Evolutionary conservation across 2,113 vertebrate genomes (phyloP).

Genomic region (Brachypodius melanocephalos): DNA sequence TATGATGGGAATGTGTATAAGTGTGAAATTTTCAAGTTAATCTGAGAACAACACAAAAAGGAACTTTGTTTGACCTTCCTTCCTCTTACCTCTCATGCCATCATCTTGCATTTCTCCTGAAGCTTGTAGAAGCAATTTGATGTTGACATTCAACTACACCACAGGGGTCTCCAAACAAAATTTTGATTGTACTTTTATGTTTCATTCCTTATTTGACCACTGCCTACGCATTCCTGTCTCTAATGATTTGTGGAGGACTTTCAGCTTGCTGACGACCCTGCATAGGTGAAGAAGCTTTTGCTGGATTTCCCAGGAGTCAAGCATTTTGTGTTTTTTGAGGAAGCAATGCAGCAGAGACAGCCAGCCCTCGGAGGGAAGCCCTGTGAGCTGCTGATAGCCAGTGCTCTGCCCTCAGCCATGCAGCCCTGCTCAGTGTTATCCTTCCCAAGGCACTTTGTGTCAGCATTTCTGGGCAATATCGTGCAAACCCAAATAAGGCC

Average conservation of each 20-base stretch:
- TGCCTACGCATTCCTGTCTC: neutral
- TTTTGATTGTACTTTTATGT: neutral
- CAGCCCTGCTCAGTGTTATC: neutral
- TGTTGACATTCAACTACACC: neutral
- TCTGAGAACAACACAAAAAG: neutral
- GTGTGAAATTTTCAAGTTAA: neutral
- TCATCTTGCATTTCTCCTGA: neutral
- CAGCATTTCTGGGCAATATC: neutral
- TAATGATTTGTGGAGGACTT: neutral
- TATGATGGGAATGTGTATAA: neutral
- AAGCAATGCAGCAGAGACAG: neutral
- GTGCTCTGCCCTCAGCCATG: accelerated
- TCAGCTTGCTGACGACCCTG: neutral
- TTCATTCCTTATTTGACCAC: neutral
- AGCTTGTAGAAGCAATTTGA: neutral
- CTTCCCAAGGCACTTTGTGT: neutral
- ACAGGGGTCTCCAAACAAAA: neutral
- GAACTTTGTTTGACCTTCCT: neutral
- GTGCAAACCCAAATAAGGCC: neutral
- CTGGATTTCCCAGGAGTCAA: neutral
- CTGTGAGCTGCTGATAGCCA: neutral
- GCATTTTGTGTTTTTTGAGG: neutral
- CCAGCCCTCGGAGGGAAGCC: neutral
- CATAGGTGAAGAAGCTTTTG: neutral
- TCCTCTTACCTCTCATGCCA: neutral